These are phyloP conservation scores for Harlomillsia oculata DNA, from an alignment of 1,140 invertebrate genomes.

Conservation along the genomic window DNA sequence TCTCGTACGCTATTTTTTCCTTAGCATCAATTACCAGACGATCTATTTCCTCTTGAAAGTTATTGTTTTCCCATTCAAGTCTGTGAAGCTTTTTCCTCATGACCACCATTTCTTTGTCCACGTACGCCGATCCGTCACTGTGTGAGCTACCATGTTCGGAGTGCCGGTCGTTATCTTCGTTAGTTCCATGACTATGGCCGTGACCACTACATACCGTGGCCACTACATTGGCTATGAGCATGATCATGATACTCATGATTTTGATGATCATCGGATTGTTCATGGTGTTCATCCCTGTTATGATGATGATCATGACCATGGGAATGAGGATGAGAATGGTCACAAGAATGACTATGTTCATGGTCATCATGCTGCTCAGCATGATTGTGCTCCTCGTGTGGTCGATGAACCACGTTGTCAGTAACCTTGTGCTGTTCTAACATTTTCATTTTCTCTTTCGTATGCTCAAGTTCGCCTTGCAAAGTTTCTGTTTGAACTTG, in stretches of 20 bases:
- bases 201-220: not conserved
- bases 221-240: not conserved
- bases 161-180: not conserved
- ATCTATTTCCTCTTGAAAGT: conserved; percentile 26
- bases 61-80: conserved; percentile 33
- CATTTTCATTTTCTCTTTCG: not conserved
- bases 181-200: not conserved
- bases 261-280: not conserved
- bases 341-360: not conserved
- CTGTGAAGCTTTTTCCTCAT: conserved; percentile 28
- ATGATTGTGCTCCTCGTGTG: conserved; percentile 6
- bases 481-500: conserved; percentile 15
- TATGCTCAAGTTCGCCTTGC: not conserved
- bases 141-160: not conserved
- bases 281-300: conserved; percentile 7
- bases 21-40: conserved; percentile 13
- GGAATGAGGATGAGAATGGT: conserved; percentile 11
- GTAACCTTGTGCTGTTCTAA: not conserved
- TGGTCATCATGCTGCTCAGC: conserved; percentile 5
- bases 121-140: not conserved
- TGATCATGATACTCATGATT: not conserved
- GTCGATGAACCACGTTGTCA: not conserved
- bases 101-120: conserved; percentile 10
- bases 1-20: conserved; percentile 1
- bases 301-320: conserved; percentile 11